Evolutionary conservation across 1,140 invertebrate species (phyloP).

Genomic region (Epicauta chinensis): DNA sequence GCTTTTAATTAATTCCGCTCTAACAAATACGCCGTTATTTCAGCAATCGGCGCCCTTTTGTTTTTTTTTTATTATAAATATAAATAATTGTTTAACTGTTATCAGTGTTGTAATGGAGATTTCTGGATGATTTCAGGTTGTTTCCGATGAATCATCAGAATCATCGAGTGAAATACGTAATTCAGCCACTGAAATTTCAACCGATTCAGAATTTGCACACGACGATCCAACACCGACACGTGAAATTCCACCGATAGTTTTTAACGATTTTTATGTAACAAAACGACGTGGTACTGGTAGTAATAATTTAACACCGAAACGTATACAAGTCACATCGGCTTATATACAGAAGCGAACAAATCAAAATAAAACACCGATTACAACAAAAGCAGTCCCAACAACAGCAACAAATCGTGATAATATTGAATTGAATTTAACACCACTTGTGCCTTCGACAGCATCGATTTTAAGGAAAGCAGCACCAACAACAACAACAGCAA

Average conservation of each 20-base stretch:
- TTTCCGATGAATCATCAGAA: constrained; percentile 60
- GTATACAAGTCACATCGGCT: constrained; percentile 51
- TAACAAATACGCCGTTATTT: no score
- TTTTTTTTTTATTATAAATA: no score
- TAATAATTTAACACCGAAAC: constrained; percentile 48
- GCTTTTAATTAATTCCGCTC: constrained; percentile 11
- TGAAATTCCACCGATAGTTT: constrained; percentile 58
- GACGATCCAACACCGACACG: constrained; percentile 66
- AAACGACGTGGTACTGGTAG: constrained; percentile 45
- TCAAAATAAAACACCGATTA: constrained; percentile 18
- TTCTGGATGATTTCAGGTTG: constrained; percentile 49
- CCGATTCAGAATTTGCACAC: constrained; percentile 84
- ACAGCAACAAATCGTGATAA: constrained; percentile 19
- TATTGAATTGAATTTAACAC: constrained; percentile 48
- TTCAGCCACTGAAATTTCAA: constrained; percentile 84
- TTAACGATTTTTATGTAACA: constrained; percentile 53
- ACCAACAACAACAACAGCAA: constrained; percentile 36
- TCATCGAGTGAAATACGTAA: constrained; percentile 65
- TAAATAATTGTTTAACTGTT: no score
- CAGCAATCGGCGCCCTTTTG: no score
- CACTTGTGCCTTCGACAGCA: constrained; percentile 43
- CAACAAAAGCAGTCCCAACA: no score
- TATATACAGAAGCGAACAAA: constrained; percentile 32
- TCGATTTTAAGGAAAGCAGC: constrained; percentile 36
- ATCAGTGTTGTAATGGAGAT: no score